These are phyloP conservation scores for Drosophila tanythrix DNA, from an alignment of 2,888 invertebrate genomes.

Conservation along the genomic window DNA sequence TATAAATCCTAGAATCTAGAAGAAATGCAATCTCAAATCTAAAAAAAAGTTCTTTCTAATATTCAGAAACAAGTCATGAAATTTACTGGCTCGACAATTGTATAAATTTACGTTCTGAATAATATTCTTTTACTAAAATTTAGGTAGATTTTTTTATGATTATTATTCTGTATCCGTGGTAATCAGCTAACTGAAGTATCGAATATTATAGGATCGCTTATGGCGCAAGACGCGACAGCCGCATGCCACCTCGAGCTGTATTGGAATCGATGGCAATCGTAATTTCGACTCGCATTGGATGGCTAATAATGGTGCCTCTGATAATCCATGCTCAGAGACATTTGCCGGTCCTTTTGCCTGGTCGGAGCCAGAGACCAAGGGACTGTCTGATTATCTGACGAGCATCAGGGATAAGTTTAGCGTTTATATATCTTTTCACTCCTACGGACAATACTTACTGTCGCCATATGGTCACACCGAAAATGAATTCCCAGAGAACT, in stretches of 20 bases:
- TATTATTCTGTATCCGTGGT: not conserved
- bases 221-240: constrained; percentile 89
- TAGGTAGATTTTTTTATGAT: not conserved
- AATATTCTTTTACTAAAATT: too few relatives aligned
- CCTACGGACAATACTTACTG: constrained; percentile 88
- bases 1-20: not conserved
- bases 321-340: constrained; percentile 81
- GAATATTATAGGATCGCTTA: constrained; percentile 86
- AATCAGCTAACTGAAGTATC: not conserved
- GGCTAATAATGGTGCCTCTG: constrained; percentile 85
- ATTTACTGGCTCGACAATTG: too few relatives aligned
- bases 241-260: constrained; percentile 74
- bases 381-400: constrained; percentile 85
- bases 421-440: constrained; percentile 88
- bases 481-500: constrained; percentile 85
- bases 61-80: too few relatives aligned
- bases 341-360: constrained; percentile 86
- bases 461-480: constrained; percentile 87
- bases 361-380: constrained; percentile 87
- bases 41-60: too few relatives aligned
- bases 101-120: too few relatives aligned
- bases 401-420: constrained; percentile 84
- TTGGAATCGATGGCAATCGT: constrained; percentile 83
- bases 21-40: too few relatives aligned
- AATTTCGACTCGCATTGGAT: constrained; percentile 84